phyloP scores from a whole-genome alignment of 2,797 vertebrate genomes.

The Aplochiton taeniatus region DNA sequence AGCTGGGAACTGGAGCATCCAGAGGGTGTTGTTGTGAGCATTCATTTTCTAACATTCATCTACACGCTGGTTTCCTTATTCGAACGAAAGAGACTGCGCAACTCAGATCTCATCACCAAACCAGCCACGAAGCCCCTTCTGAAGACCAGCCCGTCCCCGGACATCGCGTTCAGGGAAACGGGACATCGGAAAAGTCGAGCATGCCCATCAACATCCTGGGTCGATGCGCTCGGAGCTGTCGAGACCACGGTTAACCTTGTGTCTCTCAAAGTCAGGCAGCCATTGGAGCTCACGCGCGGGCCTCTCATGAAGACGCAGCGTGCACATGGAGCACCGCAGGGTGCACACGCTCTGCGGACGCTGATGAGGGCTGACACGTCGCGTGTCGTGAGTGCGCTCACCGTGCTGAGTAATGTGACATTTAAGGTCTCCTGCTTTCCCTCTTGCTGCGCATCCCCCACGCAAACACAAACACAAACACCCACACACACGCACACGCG shows the following conservation, averaged over 20 bases:
- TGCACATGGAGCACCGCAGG: too few relatives aligned
- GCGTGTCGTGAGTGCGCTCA: conserved; percentile 61
- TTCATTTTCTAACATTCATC: conserved; percentile 7
- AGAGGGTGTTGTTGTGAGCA: background rate
- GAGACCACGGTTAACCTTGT: too few relatives aligned
- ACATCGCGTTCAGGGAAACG: conserved; percentile 3
- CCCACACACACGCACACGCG: background rate
- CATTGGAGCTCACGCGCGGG: too few relatives aligned
- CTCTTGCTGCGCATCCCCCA: background rate
- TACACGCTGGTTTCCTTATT: too few relatives aligned
- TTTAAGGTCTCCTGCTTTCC: conserved; percentile 60
- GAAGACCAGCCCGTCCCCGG: background rate
- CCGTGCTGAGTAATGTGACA: conserved; percentile 67
- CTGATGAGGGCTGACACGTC: conserved; percentile 66
- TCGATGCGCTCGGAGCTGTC: too few relatives aligned
- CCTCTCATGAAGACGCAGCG: too few relatives aligned
- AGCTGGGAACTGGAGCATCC: conserved; percentile 4
- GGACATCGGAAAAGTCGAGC: conserved; percentile 8
- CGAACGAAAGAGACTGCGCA: too few relatives aligned
- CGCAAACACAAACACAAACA: conserved; percentile 4
- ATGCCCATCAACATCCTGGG: too few relatives aligned
- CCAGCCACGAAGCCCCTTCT: too few relatives aligned
- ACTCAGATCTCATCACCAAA: too few relatives aligned
- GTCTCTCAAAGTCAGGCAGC: too few relatives aligned
- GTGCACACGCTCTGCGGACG: conserved; percentile 67